Evolutionary conservation across 2,888 invertebrate species (phyloP), one percentile per base, ranked within the genome.

Genomic region (Drosophila mayaguana): DNA sequence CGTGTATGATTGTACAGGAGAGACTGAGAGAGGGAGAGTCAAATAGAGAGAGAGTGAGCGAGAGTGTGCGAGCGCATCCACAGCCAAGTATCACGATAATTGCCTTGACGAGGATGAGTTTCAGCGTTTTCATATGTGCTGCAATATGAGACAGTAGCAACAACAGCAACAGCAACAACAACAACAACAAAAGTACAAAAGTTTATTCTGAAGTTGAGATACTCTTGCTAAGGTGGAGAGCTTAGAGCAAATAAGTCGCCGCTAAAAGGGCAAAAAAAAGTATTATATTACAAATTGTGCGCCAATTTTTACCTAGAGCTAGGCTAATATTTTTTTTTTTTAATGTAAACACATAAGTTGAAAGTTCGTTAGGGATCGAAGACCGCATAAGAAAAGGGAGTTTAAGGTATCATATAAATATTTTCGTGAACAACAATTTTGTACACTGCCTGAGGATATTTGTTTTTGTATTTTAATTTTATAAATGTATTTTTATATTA

Each of bases 71-170:
- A 60, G 64, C 61, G 64, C 66, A 76, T 69, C 59, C 69, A 54
- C 12, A 36, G 57, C 65, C 59, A 56, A 72, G 69, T 76, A 76
- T 78, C 69, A 60, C 59, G 53, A 87, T 86, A 88, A 86, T 84
- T 88, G 89, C 70, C 75, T 56, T 63, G 43, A 64, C 56, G 63
- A 68, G 75, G 69, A 73, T 54, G 72, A 77, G 67, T 61, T 71
- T 48, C 55, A 16, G 50, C 57, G 54, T 50, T 61, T 14, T 25
- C 64, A 67, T 60, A 45, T 73, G 59, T 69, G 72, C 65, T 67
- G 72, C 55, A 59, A 78, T 55, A 61, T 46, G 50, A 59, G 57
- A 20, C 38, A 48, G 40, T 4, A 46, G 14, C 22, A 32, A 38
- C 43, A 56, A n/a, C 18, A 56, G 6, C 16, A 34, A 28, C 18